Evolutionary conservation across 2,113 vertebrate species (phyloP).

Genomic region (Cromileptes altivelis): DNA sequence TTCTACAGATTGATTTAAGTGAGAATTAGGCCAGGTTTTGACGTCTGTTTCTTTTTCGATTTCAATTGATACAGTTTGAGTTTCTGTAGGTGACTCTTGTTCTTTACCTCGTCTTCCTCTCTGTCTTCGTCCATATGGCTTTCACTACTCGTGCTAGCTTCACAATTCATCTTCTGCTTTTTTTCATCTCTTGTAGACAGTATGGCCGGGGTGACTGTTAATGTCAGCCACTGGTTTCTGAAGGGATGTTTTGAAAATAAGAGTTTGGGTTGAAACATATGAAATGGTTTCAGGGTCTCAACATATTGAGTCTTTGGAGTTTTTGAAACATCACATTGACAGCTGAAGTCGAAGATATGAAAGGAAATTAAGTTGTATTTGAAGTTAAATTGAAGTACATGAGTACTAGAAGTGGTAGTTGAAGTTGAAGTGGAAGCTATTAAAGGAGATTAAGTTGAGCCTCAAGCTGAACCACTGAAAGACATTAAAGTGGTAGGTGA

Average conservation of each 20-base stretch:
- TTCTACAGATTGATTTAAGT: not conserved
- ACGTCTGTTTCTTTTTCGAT: too few species aligned
- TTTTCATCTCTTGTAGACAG: too few species aligned
- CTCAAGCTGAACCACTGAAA: not conserved
- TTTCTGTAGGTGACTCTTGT: too few species aligned
- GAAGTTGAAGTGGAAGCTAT: too few species aligned
- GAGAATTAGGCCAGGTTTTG: too few species aligned
- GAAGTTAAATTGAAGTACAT: not conserved
- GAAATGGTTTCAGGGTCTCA: not conserved
- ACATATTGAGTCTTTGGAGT: too few species aligned
- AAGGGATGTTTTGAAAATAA: not conserved
- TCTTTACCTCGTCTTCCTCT: too few species aligned
- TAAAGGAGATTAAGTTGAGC: too few species aligned
- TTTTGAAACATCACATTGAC: not conserved
- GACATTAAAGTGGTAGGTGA: not conserved
- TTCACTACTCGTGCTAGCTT: too few species aligned
- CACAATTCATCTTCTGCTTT: too few species aligned
- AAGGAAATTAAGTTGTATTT: not conserved
- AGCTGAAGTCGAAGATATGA: not conserved
- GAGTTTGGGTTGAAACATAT: not conserved
- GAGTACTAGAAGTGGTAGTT: not conserved
- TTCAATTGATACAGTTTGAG: too few species aligned
- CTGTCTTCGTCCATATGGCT: too few species aligned
- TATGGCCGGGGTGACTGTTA: not conserved
- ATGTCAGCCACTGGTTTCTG: not conserved